phyloP scores from a whole-genome alignment of 2,113 vertebrate species.

The Erpornis zantholeuca region DNA sequence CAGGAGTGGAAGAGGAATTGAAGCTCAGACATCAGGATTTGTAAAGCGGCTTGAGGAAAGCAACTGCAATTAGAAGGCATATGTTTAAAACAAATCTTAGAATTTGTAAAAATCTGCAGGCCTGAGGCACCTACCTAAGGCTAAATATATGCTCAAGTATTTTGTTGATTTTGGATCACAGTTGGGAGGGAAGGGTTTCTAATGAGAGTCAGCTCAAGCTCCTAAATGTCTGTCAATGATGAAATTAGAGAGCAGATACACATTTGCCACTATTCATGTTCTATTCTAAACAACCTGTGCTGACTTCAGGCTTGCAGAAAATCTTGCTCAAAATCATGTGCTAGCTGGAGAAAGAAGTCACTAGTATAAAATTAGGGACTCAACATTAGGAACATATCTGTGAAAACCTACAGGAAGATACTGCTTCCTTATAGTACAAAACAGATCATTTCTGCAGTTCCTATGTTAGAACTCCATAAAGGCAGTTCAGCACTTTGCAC shows the following conservation, averaged over 20 bases:
- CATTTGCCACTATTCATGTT: background rate
- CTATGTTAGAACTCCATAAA: fast-evolving
- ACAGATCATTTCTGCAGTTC: background rate
- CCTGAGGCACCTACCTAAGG: background rate
- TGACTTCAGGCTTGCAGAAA: background rate
- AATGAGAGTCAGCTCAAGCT: background rate
- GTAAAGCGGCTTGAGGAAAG: constrained; percentile 11
- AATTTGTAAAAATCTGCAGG: background rate
- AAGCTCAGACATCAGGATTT: background rate
- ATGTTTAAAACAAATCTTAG: background rate
- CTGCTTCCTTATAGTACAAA: background rate
- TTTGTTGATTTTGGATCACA: background rate
- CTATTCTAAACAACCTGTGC: background rate
- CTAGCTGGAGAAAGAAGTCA: background rate
- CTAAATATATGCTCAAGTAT: background rate
- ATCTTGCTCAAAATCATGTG: background rate
- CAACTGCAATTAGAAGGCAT: background rate
- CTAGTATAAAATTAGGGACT: background rate
- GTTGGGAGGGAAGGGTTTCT: background rate
- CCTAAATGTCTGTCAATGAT: background rate
- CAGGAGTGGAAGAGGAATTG: background rate
- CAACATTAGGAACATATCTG: background rate
- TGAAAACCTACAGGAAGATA: background rate
- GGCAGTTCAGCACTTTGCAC: background rate
- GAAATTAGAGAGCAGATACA: background rate